phyloP scores from a whole-genome alignment of 23 tunicate species.

The Trididemnum clinides region DNA sequence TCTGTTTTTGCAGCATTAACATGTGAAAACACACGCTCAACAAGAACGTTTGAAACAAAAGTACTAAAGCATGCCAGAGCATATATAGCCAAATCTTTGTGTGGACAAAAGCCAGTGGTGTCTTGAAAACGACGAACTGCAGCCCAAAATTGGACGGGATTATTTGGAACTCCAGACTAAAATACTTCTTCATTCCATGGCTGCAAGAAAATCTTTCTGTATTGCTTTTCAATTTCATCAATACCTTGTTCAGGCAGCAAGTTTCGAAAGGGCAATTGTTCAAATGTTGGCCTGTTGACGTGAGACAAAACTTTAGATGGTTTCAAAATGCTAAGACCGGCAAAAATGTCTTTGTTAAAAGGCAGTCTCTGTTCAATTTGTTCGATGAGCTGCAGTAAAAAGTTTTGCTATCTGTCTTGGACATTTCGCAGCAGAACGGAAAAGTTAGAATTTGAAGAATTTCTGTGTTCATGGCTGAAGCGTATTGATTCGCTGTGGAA shows the following conservation, averaged over 20 bases:
- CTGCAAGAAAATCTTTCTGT: constrained; percentile 27
- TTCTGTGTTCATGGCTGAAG: constrained; percentile 2
- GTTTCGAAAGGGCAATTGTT: constrained; percentile 9
- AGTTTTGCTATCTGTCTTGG: not conserved
- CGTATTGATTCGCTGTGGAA: constrained; percentile 9
- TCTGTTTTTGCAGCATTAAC: constrained; percentile 16
- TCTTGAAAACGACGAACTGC: constrained; percentile 18
- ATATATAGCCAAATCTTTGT: constrained; percentile 6
- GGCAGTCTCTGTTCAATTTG: constrained; percentile 19
- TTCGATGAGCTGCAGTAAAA: not conserved
- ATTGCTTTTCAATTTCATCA: constrained; percentile 22
- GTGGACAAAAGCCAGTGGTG: not conserved
- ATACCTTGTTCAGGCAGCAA: not conserved
- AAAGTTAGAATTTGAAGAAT: constrained; percentile 9
- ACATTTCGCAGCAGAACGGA: not conserved
- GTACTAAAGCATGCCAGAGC: constrained; percentile 21
- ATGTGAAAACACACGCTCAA: constrained; percentile 29
- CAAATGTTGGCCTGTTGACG: constrained; percentile 9
- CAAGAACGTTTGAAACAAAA: not conserved
- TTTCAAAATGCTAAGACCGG: not conserved
- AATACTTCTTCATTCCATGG: constrained; percentile 37
- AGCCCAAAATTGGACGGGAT: constrained; percentile 44
- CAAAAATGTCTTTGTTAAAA: not conserved
- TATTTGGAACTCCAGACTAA: not conserved
- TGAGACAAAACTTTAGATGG: constrained; percentile 29